Conservation (phyloP, 2,113 vertebrate species). For the Eulemur rufifrons region DNA sequence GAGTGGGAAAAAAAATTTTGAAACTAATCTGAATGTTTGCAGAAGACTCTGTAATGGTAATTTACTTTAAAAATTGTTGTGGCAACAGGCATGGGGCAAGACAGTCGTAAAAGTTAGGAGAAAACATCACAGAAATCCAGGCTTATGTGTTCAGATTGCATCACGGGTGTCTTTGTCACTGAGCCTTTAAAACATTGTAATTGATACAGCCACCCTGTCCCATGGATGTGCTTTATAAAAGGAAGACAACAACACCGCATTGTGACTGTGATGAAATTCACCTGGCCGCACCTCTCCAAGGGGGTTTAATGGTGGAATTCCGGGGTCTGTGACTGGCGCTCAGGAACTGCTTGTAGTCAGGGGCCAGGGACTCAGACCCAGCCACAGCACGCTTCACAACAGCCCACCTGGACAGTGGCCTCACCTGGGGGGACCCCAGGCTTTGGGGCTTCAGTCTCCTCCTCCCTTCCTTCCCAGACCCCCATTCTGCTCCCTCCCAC, state of each 20-base stretch:
- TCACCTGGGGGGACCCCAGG: neutral
- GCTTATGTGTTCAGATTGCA: neutral
- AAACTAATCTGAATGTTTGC: neutral
- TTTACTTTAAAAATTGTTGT: neutral
- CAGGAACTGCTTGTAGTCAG: too few relatives aligned
- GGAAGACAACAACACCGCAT: neutral
- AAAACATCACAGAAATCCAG: neutral
- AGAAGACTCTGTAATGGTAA: neutral
- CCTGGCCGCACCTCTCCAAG: neutral
- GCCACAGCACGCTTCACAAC: neutral
- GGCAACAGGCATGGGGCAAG: neutral
- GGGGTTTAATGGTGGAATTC: neutral
- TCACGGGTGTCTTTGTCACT: neutral
- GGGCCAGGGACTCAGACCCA: neutral
- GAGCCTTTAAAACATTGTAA: neutral
- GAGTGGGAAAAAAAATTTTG: too few relatives aligned
- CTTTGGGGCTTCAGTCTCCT: neutral
- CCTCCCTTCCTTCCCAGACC: neutral
- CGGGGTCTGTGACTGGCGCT: neutral
- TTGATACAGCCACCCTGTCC: neutral
- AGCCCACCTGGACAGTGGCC: neutral
- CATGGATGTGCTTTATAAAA: fast-evolving
- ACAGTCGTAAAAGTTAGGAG: neutral
- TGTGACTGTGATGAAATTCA: neutral
- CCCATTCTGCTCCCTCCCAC: neutral